Evolutionary conservation across 2,113 vertebrate genomes (phyloP).

Genomic region (Pitta sordida): DNA sequence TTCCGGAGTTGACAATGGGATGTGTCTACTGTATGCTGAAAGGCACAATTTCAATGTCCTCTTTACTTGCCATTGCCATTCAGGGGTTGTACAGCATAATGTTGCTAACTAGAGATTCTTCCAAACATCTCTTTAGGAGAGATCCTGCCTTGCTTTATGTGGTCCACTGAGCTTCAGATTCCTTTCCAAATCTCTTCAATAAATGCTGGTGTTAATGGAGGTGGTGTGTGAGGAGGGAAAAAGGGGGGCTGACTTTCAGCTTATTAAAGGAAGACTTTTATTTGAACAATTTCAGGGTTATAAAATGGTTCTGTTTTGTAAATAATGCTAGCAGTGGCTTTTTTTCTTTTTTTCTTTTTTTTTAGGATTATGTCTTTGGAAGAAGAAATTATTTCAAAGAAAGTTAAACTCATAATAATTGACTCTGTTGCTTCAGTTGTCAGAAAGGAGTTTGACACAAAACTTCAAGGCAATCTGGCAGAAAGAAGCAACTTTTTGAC

Average conservation of each 20-base stretch:
- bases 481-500: slow-evolving; percentile 81
- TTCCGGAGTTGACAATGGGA: not conserved
- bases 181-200: not conserved
- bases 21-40: not conserved
- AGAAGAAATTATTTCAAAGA: slow-evolving; percentile 83
- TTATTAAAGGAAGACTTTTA: not conserved
- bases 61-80: not conserved
- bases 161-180: not conserved
- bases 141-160: not conserved
- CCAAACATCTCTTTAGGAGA: not conserved
- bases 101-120: not conserved
- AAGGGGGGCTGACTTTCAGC: not conserved
- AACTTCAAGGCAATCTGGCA: slow-evolving; percentile 78
- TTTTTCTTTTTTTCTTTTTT: not conserved
- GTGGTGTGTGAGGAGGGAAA: not conserved
- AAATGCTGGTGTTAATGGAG: not conserved
- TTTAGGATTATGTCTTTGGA: slow-evolving; percentile 81
- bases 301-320: not conserved
- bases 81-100: not conserved
- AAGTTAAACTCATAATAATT: slow-evolving; percentile 78
- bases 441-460: slow-evolving; percentile 84
- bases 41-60: not conserved
- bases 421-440: slow-evolving; percentile 87
- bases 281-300: not conserved
- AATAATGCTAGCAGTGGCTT: not conserved